phyloP scores from a whole-genome alignment of 2,113 vertebrate genomes.

The Eudorcas thomsonii region DNA sequence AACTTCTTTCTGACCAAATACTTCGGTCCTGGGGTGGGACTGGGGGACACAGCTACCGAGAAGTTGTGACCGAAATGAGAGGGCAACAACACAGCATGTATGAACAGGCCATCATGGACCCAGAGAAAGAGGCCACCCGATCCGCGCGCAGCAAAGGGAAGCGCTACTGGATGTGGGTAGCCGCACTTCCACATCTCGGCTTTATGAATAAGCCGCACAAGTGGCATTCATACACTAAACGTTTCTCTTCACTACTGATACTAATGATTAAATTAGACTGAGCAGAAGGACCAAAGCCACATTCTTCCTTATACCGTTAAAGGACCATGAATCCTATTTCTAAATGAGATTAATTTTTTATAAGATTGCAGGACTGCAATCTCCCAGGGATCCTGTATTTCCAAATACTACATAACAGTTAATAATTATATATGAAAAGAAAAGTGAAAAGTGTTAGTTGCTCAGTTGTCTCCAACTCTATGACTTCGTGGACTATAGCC shows the following conservation, averaged over 20 bases:
- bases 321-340: not conserved
- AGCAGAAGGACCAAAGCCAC: not conserved
- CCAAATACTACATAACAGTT: not conserved
- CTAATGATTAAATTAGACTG: not conserved
- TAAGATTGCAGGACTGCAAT: not conserved
- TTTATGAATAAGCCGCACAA: not conserved
- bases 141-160: not conserved
- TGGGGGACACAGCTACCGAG: not conserved
- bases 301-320: not conserved
- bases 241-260: not conserved
- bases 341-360: not conserved
- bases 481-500: not conserved
- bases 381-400: not conserved
- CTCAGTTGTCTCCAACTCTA: not conserved
- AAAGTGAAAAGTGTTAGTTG: not conserved
- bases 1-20: not conserved
- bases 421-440: not conserved
- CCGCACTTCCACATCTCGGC: too few relatives aligned
- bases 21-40: too few relatives aligned
- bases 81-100: fast-evolving
- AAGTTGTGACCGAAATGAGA: not conserved
- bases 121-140: not conserved
- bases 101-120: fast-evolving
- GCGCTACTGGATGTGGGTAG: not conserved
- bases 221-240: not conserved